Evolutionary conservation across 37 sponge, comb jelly and placozoan genomes (phyloP), one percentile per base, ranked within the genome.

Genomic region (Spongia lamella): DNA sequence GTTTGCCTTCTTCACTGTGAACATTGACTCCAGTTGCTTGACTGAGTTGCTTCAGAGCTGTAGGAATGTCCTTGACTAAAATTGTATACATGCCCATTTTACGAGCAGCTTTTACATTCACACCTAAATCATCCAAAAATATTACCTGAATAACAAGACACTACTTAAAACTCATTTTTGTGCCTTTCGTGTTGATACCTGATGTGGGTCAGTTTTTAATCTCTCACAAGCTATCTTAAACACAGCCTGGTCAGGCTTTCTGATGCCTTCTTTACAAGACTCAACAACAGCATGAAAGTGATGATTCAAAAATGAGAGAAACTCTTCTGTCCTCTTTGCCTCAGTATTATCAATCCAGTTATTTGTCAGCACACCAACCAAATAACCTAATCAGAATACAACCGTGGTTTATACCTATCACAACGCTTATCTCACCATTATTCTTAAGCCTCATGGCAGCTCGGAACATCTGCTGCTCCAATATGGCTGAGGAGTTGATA

Each of bases 291-390:
- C 57, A 43, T 84, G 79, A 66, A 82, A 82, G 13, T 73, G 29
- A 15, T 56, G n/a, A 3, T 29, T 34, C 38, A 77, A 20, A 7
- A 57, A 36, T 26, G 43, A 75, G 1, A n/a, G 3, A 16, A 63
- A 39, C 68, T 38, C 15, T 19, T 72, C 57, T 55, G 34, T 20
- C 22, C 39, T 16, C 33, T 32, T 34, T 27, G 58, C 59, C 19
- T 3, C 21, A 0, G 21, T 84, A 27, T 78, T 79, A 72, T 84
- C 85, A 53, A 78, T 70, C 85, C 85, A 84, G 67, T 84, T 84
- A 22, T 84, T 84, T 4, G 85, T 84, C n/a, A 84, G 14, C 0
- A 58, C 58, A 54, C 85, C 56, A 13, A 56, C 52, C 70, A 78
- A 72, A 36, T 39, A 65, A 7, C 85, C 85, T 84, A 50, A 43